These are phyloP conservation scores for Lutjanus erythropterus DNA, from an alignment of 2,113 vertebrate genomes.

Conservation along the genomic window DNA sequence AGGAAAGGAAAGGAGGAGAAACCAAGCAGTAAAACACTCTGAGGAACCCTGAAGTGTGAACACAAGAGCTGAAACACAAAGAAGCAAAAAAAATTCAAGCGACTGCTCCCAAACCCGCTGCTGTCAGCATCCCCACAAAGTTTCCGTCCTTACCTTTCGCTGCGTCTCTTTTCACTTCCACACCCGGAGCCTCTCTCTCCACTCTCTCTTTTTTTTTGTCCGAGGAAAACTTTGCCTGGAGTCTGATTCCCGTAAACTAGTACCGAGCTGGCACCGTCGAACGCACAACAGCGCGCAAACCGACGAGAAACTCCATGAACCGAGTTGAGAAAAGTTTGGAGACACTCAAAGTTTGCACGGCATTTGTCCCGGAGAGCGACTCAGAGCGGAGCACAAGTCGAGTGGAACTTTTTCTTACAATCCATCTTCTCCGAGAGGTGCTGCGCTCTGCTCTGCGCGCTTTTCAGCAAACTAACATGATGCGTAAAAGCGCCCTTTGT, in stretches of 20 bases:
- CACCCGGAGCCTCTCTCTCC: slow-evolving; percentile 25
- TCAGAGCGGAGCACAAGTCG: slow-evolving; percentile 51
- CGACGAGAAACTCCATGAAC: slow-evolving; percentile 71
- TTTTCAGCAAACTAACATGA: slow-evolving; percentile 48
- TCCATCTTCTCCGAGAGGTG: slow-evolving; percentile 74
- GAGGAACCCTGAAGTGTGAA: not conserved
- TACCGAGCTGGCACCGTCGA: slow-evolving; percentile 26
- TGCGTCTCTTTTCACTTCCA: slow-evolving; percentile 33
- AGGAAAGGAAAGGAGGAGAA: slow-evolving; percentile 15
- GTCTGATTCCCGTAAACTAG: slow-evolving; percentile 52
- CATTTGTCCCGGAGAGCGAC: slow-evolving; percentile 29
- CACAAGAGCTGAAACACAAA: not conserved
- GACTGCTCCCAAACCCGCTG: not conserved
- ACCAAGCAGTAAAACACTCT: not conserved
- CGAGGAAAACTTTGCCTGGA: slow-evolving; percentile 50
- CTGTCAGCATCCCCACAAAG: slow-evolving; percentile 57
- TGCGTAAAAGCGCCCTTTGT: slow-evolving; percentile 36
- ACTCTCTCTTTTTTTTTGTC: slow-evolving; percentile 48
- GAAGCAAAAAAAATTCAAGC: not conserved
- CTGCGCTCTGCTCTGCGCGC: slow-evolving; percentile 39
- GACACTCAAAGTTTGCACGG: slow-evolving; percentile 52
- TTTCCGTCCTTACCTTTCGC: slow-evolving; percentile 70
- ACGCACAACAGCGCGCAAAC: slow-evolving; percentile 44
- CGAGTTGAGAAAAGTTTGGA: slow-evolving; percentile 51
- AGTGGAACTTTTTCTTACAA: slow-evolving; percentile 74